Percentiles rank a stretch among this genome's conserved stretches.
Evolutionary conservation across 2,113 vertebrate species (phyloP).

Genomic region (Nymphicus hollandicus): DNA sequence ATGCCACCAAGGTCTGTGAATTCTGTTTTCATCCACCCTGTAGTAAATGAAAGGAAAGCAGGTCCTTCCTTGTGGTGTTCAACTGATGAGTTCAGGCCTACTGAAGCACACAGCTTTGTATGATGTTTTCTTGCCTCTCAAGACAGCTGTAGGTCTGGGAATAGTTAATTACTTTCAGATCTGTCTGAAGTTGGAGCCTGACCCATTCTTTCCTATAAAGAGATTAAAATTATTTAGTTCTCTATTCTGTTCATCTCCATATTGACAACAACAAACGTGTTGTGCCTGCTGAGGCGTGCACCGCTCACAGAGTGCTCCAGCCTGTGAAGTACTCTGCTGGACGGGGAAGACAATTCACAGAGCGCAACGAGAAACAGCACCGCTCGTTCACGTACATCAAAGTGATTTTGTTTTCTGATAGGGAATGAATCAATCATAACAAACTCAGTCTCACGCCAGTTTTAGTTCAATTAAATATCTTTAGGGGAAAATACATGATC

Average conservation of each 20-base stretch:
- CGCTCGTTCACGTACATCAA: accelerated
- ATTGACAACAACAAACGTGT: neutral
- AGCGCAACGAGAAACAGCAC: neutral
- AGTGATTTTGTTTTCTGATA: neutral
- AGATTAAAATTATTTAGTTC: neutral
- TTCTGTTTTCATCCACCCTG: neutral
- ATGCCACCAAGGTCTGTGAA: neutral
- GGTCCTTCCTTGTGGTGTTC: neutral
- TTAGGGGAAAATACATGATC: neutral
- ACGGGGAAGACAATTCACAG: neutral
- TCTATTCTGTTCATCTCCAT: neutral
- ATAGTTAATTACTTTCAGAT: neutral
- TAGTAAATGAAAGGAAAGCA: neutral
- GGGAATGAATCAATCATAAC: neutral
- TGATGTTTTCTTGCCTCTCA: neutral
- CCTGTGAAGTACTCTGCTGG: neutral
- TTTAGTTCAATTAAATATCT: neutral
- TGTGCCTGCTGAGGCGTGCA: neutral
- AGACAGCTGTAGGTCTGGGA: neutral
- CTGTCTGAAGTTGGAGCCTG: neutral
- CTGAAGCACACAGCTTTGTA: neutral
- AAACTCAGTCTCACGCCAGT: neutral
- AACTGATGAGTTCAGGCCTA: neutral
- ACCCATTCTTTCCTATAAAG: neutral
- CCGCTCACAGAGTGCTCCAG: neutral